These are phyloP conservation scores for Charadrius vociferus DNA, from an alignment of 2,113 vertebrate species.

Conservation along the genomic window DNA sequence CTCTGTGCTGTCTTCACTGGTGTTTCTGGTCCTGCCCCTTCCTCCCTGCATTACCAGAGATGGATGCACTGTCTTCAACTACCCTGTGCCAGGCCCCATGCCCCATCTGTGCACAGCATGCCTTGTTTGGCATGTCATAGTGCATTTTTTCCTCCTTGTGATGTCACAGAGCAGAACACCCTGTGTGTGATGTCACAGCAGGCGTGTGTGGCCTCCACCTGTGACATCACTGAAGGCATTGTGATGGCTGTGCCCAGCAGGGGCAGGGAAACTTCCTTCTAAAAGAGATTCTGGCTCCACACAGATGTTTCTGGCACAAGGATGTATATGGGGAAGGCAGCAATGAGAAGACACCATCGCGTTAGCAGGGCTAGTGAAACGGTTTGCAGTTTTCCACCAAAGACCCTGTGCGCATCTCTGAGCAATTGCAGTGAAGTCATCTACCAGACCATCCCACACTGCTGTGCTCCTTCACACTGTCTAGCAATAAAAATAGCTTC, in stretches of 20 bases:
- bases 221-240: background rate
- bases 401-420: background rate
- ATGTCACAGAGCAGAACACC: background rate
- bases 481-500: background rate
- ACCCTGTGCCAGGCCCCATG: background rate
- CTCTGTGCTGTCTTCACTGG: background rate
- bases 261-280: background rate
- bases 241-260: background rate
- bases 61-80: background rate
- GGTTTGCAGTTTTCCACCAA: background rate
- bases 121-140: background rate
- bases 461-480: background rate
- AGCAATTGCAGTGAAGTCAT: background rate
- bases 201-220: background rate
- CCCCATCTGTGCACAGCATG: background rate
- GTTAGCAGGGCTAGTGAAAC: background rate
- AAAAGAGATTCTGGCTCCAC: background rate
- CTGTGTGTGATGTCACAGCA: background rate
- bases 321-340: background rate
- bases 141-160: background rate
- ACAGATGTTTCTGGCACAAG: background rate
- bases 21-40: background rate
- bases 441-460: background rate
- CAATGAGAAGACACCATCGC: background rate
- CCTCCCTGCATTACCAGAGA: background rate